phyloP scores from a whole-genome alignment of 2,888 invertebrate genomes.

The Leptura quadrifasciata region DNA sequence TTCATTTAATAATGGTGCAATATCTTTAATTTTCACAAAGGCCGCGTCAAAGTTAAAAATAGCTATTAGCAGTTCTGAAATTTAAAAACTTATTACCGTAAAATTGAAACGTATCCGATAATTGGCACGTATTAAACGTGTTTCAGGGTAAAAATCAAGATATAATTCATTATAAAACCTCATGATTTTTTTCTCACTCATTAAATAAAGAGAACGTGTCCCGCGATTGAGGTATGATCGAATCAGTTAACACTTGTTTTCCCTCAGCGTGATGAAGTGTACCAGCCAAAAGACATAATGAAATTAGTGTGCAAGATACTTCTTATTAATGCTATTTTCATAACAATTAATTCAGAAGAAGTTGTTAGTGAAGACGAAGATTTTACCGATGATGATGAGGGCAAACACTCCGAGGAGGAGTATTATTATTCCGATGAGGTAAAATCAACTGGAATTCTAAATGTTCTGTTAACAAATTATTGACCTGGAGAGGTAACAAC shows the following conservation, averaged over 20 bases:
- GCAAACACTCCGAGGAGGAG: background rate
- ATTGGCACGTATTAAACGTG: background rate
- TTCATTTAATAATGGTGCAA: too few species aligned
- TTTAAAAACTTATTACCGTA: background rate
- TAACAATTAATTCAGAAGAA: background rate
- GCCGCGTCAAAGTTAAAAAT: background rate
- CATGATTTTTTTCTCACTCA: too few species aligned
- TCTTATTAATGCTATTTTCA: background rate
- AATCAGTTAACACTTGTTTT: background rate
- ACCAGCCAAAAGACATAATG: background rate
- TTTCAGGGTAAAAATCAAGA: background rate
- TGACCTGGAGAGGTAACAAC: too few species aligned
- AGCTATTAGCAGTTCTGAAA: background rate
- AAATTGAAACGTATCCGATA: background rate
- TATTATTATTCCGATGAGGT: background rate
- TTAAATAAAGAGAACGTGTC: too few species aligned
- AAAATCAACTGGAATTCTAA: slow-evolving; percentile 3
- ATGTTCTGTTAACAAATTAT: too few species aligned
- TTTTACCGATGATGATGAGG: background rate
- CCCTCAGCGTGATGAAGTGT: background rate
- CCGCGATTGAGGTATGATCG: too few species aligned
- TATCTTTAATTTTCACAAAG: background rate
- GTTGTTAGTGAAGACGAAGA: background rate
- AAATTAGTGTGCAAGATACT: background rate
- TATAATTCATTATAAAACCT: background rate